Evolutionary conservation across 2,113 vertebrate species (phyloP), one percentile per base, ranked within the genome.

Genomic region (Noturus placidus): DNA sequence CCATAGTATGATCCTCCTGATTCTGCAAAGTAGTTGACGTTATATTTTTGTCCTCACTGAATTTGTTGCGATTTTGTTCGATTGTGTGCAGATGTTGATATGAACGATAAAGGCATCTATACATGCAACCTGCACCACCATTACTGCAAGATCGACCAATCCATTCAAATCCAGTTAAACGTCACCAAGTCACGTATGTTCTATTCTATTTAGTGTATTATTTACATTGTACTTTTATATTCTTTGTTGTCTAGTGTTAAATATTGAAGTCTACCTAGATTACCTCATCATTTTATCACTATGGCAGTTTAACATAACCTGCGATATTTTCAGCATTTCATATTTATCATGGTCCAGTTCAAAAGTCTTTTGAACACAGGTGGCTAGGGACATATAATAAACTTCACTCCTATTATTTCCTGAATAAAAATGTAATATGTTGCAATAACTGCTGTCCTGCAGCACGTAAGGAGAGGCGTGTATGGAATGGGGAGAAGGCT

Each of bases 51-150:
- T 27, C 85, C 22, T 33, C 11, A 35, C 69, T 82, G 10, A 79
- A 56, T 67, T 72, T 69, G 2, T 74, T 76, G 13, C 79, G 84
- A 30, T 89, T 54, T 46, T 87, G 88, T 82, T 87, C 11, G 11
- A 61, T 61, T 38, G 6, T 89, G 69, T 89, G 20, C 90, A 96
- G 96, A 94, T 72, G 94, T 96, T 87, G 89, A 92, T 19, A 1
- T 85, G 79, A 94, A 93, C 0, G 98, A 99, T 90, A 95, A 90
- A 92, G 98, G 98, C 11, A 93, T 95, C 0, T 99, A 99, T 15
- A 97, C 97, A 0, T 99, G 98, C 35, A 99, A 96, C 80, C 96
- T 99, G 33, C 98, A 99, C 91, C 98, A 99, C 52, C 97, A 99
- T 90, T 99, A 99, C 92, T 99, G 98, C 91, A 96, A 99, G 91